Percentiles rank a stretch among this genome's conserved stretches.
Evolutionary conservation across 2,888 invertebrate genomes (phyloP).

Genomic region (Thysanoteuthis rhombus): DNA sequence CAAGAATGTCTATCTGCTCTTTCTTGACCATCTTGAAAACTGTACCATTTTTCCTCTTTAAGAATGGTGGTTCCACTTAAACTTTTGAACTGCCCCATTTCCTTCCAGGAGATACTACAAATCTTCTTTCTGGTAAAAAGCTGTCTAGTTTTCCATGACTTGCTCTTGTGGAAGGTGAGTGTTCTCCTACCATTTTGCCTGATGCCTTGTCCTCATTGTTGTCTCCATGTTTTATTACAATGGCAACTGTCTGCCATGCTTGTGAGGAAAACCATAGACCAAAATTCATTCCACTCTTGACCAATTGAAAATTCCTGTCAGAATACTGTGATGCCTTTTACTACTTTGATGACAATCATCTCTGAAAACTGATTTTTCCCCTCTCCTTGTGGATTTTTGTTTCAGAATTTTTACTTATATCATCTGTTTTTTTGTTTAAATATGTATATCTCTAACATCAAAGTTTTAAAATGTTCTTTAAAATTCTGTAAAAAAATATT

Average conservation of each 20-base stretch:
- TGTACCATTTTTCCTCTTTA: neutral
- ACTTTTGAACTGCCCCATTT: conserved; percentile 27
- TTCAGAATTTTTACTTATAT: too few relatives aligned
- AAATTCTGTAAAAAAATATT: too few relatives aligned
- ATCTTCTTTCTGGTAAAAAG: conserved; percentile 31
- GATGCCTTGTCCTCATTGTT: neutral
- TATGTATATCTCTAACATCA: too few relatives aligned
- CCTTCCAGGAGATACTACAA: conserved; percentile 28
- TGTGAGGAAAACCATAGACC: too few relatives aligned
- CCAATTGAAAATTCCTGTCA: too few relatives aligned
- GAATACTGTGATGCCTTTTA: too few relatives aligned
- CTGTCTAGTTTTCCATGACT: conserved; percentile 33
- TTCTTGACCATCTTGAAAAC: neutral
- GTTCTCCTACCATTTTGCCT: neutral
- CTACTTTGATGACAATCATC: too few relatives aligned
- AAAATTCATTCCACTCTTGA: too few relatives aligned
- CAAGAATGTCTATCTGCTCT: neutral
- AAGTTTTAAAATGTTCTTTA: too few relatives aligned
- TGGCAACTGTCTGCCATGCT: neutral
- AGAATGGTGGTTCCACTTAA: neutral
- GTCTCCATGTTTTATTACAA: neutral
- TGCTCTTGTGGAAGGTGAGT: conserved; percentile 20
- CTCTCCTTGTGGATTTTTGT: too few relatives aligned
- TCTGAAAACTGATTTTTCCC: too few relatives aligned
- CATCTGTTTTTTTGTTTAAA: too few relatives aligned